Base-by-base conservation (phyloP, 2,797 vertebrate genomes). In the Catostomus latipinnis region DNA sequence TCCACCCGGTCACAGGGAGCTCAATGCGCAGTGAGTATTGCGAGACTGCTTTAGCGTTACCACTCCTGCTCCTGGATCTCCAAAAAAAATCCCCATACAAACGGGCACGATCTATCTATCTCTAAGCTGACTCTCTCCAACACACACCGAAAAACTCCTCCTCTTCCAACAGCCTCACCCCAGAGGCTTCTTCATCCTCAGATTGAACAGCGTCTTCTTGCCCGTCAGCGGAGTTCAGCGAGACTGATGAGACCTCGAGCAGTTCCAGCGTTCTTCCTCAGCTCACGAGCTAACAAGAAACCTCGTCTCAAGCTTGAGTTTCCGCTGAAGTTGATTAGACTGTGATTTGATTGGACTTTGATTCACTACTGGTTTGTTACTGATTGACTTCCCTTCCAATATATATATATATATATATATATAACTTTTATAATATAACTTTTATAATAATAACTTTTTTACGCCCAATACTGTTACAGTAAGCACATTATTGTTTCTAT, bases 141-240 rank as follows among this genome's bases (percentile, higher is more conserved):
- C 61, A 70, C 77, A 50, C 71, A 34, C 34, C 34, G 34, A 34
- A 34, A 3, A 34, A 70, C 89, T 60, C 89, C 88, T 85, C 91
- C 92, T 68, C 66, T 46, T 74, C 8, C 63, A 68, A 14, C 16
- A 68, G 71, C 71, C 62, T 48, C 63, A 68, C 71, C 78, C 56
- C 48, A 14, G 12, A 58, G 43, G 48, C 22, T 77, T 53, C 58
- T 60, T 43, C 54, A 71, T 54, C 12, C 10, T 71, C 57, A 0
- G 18, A 62, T 49, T 62, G 57, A 70, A 71, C 34, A 0, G 0
- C 14, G 74, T 60, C 45, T 63, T 54, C 3, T 18, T 71, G 76
- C 11, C 6, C 13, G 1, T 76, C 60, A 53, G 1, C 6, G 50
- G 2, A 66, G 14, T 66, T 5, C n/a, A 2, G 62, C 68, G 6